Evolutionary conservation across 1,140 invertebrate genomes (phyloP).

Genomic region (Pseudobourletiella spinata): DNA sequence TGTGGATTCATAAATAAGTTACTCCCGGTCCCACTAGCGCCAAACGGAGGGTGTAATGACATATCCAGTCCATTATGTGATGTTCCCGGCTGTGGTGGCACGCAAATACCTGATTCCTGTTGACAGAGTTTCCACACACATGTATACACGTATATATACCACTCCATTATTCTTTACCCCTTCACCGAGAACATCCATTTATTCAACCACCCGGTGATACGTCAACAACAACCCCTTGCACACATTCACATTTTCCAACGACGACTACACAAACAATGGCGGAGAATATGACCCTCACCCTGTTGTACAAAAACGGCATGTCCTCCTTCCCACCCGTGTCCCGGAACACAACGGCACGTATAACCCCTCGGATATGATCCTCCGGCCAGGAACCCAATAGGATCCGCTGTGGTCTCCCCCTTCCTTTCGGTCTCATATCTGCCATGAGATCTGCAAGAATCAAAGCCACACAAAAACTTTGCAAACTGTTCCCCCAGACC

Average conservation of each 20-base stretch:
- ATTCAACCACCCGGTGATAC: too few species aligned
- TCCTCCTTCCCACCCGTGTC: slow-evolving; percentile 70
- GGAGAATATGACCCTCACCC: too few species aligned
- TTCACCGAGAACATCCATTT: too few species aligned
- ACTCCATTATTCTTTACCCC: too few species aligned
- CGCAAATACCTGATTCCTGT: slow-evolving; percentile 15
- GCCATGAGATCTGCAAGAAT: slow-evolving; percentile 39
- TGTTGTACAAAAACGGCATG: slow-evolving; percentile 47
- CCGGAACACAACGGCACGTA: slow-evolving; percentile 79
- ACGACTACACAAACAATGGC: too few species aligned
- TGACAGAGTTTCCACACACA: too few species aligned
- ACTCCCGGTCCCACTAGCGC: neutral
- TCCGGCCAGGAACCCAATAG: slow-evolving; percentile 83
- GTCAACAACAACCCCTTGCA: too few species aligned
- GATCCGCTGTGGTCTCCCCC: slow-evolving; percentile 78
- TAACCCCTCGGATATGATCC: slow-evolving; percentile 81
- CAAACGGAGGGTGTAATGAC: slow-evolving; percentile 22
- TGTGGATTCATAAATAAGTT: slow-evolving; percentile 1
- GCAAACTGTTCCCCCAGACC: neutral
- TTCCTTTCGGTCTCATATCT: slow-evolving; percentile 79
- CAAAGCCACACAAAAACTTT: neutral
- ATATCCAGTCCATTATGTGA: slow-evolving; percentile 34
- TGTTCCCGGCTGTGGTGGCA: slow-evolving; percentile 7
- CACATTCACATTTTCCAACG: too few species aligned
- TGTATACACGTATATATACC: too few species aligned